phyloP scores from a whole-genome alignment of 2,113 vertebrate genomes.

The Nycticryphes semicollaris region DNA sequence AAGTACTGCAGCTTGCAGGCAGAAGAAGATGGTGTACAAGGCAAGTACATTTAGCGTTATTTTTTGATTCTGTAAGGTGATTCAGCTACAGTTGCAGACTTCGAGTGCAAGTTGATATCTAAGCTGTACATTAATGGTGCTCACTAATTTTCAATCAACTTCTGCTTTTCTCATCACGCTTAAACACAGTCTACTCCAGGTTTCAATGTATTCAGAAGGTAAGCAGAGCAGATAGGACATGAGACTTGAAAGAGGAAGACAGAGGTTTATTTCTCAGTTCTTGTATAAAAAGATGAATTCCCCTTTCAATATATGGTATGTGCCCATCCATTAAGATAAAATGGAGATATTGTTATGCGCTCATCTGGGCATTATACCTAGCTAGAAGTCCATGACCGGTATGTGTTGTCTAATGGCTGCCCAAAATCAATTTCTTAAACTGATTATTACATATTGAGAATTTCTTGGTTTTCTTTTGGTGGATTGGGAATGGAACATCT shows the following conservation, averaged over 20 bases:
- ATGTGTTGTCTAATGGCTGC: neutral
- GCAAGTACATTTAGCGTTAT: neutral
- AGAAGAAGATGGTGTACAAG: neutral
- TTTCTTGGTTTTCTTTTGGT: neutral
- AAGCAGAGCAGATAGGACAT: neutral
- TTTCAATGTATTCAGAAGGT: neutral
- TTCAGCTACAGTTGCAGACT: neutral
- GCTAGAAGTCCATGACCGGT: neutral
- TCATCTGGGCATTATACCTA: neutral
- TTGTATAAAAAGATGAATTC: neutral
- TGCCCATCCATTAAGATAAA: neutral
- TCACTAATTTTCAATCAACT: neutral
- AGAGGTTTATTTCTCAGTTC: neutral
- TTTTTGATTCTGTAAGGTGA: neutral
- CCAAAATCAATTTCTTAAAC: neutral
- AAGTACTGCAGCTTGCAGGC: neutral
- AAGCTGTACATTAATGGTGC: neutral
- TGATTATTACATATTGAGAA: too few species aligned
- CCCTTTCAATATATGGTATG: neutral
- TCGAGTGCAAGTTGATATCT: neutral
- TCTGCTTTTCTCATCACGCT: neutral
- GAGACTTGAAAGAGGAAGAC: neutral
- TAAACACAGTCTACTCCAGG: neutral
- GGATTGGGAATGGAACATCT: neutral
- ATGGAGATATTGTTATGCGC: neutral